A percentile compares a stretch with the other conserved stretches of the same genome.
Conservation (phyloP, 2,888 invertebrate species). For the Oscheius sp. region DNA sequence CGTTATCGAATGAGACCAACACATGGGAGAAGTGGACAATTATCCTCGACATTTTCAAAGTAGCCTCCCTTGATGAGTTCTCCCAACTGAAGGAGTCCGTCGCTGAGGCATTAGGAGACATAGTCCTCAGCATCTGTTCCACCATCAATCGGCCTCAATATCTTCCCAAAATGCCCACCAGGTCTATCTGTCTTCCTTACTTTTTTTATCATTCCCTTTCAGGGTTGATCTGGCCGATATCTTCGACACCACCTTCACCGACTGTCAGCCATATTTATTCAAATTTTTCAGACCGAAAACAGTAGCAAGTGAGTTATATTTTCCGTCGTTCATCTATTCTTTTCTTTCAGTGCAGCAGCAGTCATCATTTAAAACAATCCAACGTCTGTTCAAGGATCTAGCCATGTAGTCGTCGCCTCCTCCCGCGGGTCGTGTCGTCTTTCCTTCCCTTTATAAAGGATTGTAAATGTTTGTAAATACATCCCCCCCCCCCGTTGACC, state of each 20-base stretch:
- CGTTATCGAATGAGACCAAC: conserved; percentile 87
- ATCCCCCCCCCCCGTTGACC: neutral
- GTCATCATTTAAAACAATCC: conserved; percentile 23
- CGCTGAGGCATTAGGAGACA: conserved; percentile 80
- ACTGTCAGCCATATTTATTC: conserved; percentile 95
- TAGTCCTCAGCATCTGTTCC: conserved; percentile 91
- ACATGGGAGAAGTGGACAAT: conserved; percentile 99
- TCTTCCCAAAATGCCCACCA: conserved; percentile 82
- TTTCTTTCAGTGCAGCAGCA: conserved; percentile 8
- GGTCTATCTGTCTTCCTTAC: neutral
- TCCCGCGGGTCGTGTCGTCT: neutral
- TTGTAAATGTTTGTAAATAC: conserved; percentile 10
- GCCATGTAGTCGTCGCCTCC: conserved; percentile 11
- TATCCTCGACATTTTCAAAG: conserved; percentile 85
- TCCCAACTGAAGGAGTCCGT: conserved; percentile 83
- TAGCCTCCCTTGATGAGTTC: conserved; percentile 79
- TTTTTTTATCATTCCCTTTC: neutral
- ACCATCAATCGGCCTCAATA: conserved; percentile 95
- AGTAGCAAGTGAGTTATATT: conserved; percentile 32
- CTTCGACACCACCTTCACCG: conserved; percentile 90
- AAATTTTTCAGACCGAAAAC: conserved; percentile 77
- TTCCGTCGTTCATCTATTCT: neutral
- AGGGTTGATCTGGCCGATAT: conserved; percentile 85
- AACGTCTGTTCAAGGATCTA: conserved; percentile 31
- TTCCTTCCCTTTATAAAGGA: neutral